phyloP scores from a whole-genome alignment of 2,888 invertebrate genomes.

The Atrina japonica region DNA sequence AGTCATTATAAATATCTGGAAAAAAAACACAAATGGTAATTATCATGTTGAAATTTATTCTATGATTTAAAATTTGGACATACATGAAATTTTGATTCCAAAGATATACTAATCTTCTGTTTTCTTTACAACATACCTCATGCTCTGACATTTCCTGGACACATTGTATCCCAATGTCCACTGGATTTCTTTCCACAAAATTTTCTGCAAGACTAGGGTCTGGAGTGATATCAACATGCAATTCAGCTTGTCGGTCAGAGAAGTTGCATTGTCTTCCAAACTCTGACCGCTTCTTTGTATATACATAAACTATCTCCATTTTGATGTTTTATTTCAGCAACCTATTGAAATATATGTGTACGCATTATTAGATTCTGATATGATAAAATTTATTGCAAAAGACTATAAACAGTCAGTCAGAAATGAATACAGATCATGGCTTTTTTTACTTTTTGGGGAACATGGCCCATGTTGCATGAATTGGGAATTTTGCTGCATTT shows the following conservation, averaged over 20 bases:
- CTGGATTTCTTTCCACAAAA: slow-evolving; percentile 80
- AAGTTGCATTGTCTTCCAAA: slow-evolving; percentile 82
- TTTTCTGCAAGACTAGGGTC: slow-evolving; percentile 76
- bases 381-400: too few species aligned
- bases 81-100: too few species aligned
- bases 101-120: not conserved
- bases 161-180: slow-evolving; percentile 80
- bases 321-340: slow-evolving; percentile 37
- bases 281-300: slow-evolving; percentile 80
- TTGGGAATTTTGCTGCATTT: too few species aligned
- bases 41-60: not conserved
- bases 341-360: slow-evolving; percentile 2
- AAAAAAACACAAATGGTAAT: not conserved
- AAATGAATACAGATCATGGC: not conserved
- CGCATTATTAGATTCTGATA: slow-evolving; percentile 4
- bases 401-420: too few species aligned
- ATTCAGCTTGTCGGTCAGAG: slow-evolving; percentile 80
- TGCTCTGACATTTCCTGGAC: slow-evolving; percentile 81
- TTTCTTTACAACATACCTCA: slow-evolving; percentile 71
- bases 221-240: slow-evolving; percentile 81
- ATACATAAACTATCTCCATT: slow-evolving; percentile 81
- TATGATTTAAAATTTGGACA: too few species aligned
- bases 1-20: too few species aligned
- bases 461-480: too few species aligned
- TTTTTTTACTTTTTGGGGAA: too few species aligned